Conservation (phyloP, 2,113 vertebrate species). For the Jaculus jaculus region DNA sequence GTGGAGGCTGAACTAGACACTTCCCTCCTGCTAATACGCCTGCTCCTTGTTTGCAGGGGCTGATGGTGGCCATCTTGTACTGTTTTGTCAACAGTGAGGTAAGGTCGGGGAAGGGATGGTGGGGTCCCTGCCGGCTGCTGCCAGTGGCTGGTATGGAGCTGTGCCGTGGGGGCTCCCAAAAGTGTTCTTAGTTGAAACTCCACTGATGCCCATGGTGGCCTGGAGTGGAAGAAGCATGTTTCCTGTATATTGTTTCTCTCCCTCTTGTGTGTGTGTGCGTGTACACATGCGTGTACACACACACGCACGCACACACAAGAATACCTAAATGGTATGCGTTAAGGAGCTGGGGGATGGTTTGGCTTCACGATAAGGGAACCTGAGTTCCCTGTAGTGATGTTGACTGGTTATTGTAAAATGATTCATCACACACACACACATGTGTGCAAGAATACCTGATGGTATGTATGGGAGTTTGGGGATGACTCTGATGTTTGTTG, state of each 20-base stretch:
- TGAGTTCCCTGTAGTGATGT: neutral
- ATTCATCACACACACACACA: neutral
- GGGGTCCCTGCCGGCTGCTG: neutral
- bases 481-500: neutral
- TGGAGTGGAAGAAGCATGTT: neutral
- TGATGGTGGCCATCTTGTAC: constrained; percentile 92
- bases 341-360: neutral
- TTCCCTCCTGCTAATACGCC: neutral
- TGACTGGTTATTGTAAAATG: neutral
- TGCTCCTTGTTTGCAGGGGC: constrained; percentile 86
- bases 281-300: neutral
- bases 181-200: neutral
- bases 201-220: neutral
- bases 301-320: neutral
- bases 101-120: constrained; percentile 56
- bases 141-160: neutral
- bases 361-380: neutral
- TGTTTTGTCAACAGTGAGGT: constrained; percentile 95
- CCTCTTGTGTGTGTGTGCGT: neutral
- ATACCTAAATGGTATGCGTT: neutral
- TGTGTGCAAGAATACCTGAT: too few species aligned
- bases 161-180: neutral
- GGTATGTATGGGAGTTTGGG: neutral
- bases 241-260: neutral
- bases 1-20: neutral